Conservation (phyloP, 2,797 vertebrate genomes). For the Micropoecilia bifurca region DNA sequence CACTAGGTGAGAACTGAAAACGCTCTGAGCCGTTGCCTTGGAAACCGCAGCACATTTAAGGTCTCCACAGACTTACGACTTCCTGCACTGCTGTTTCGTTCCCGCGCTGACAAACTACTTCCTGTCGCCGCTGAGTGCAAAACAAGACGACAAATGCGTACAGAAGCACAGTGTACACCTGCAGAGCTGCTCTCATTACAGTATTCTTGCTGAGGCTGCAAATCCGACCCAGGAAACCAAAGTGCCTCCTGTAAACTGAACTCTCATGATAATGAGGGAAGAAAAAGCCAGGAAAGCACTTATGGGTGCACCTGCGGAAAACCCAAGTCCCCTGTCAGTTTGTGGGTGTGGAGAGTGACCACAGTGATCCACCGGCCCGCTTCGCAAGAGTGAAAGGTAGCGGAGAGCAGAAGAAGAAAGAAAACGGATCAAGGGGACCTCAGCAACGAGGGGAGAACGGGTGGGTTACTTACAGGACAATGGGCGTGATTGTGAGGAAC, state of each 20-base stretch:
- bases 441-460: background rate
- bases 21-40: background rate
- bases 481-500: conserved; percentile 97
- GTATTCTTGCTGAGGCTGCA: conserved; percentile 50
- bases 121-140: conserved; percentile 17
- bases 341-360: conserved; percentile 16
- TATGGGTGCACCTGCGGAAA: conserved; percentile 16
- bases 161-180: conserved; percentile 37
- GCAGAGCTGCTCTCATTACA: conserved; percentile 53
- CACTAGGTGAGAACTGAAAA: background rate
- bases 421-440: background rate
- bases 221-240: conserved; percentile 37
- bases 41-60: background rate
- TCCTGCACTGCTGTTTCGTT: background rate
- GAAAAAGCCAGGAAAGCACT: conserved; percentile 30
- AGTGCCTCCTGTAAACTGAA: conserved; percentile 48
- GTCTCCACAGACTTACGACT: background rate
- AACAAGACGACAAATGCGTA: conserved; percentile 18
- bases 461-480: conserved; percentile 90
- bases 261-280: conserved; percentile 46
- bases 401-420: background rate
- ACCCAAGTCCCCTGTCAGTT: conserved; percentile 8
- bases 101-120: conserved; percentile 26
- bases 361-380: conserved; percentile 11
- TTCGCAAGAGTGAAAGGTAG: background rate